Base-by-base conservation (phyloP, 1,140 invertebrate genomes). In the Homalodisca vitripennis region DNA sequence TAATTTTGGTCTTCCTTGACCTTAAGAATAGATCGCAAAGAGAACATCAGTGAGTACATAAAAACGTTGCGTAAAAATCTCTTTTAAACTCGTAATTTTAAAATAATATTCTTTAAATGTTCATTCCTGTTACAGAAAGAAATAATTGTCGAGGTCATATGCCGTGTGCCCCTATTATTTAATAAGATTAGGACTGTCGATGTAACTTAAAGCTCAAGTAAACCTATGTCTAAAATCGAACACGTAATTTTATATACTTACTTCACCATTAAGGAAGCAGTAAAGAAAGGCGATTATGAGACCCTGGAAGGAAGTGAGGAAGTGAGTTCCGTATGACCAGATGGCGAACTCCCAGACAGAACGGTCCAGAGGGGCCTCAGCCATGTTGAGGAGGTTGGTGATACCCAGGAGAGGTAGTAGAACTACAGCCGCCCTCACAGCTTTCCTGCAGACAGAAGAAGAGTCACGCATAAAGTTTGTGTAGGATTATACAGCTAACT, bases 211-310 rank as follows among this genome's bases (percentile, higher is more conserved):
- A n/a, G n/a, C n/a, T n/a, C n/a, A n/a, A 41, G 17, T 17, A 41
- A 6, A 17, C 34, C 17, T 41, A 41, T 41, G 34, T 41, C 17
- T 10, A 6, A 17, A 41, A 41, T 41, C 34, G 17, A 41, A 41
- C 34, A 17, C 34, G 6, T n/a, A n/a, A n/a, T n/a, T n/a, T n/a
- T n/a, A n/a, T 6, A 41, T 27, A 53, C 27, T 85, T 81, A 94
- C 93, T 86, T 97, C 94, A 63, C 89, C 89, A 75, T 96, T 96
- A 31, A 92, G 79, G 74, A 95, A 95, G 77, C 93, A 97, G 78
- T 95, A 96, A 22, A 95, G 80, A 1, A 89, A 84, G 0, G 92
- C 88, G 29, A 95, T 88, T 75, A 94, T 91, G 70, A 94, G 89
- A 1, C 93, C 93, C 82, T 96, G 92, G 76, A 94, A 94, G 0